Evolutionary conservation across 2,113 vertebrate species (phyloP), one percentile per base, ranked within the genome.

Genomic region (Heteronetta atricapilla): DNA sequence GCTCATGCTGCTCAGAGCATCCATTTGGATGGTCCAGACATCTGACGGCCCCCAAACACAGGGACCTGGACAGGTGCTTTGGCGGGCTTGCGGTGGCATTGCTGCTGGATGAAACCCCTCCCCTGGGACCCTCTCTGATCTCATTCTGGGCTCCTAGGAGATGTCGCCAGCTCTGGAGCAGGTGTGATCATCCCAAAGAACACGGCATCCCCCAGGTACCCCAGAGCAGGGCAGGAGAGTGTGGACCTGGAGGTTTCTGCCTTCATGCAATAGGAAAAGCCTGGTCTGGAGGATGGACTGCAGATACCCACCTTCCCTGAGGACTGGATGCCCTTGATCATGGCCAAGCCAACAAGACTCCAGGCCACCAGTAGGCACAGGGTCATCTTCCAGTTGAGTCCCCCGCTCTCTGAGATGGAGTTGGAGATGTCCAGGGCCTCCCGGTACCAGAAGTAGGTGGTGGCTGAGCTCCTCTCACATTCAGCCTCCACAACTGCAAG

Each of bases 361-460:
- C 99, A 99, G 73, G 99, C 99, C 66, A 95, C 97, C 23, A 99
- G 97, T 78, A 99, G 98, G 38, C 98, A 99, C 53, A 99, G 75
- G 5, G 98, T 99, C 99, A 99, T 99, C 98, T 97, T 99, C 99
- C 99, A 99, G 97, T 99, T 99, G 19, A 99, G 98, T 6, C 99
- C 99, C 1, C 99, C 99, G 0, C 99, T 99, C 96, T 99, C 98
- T 0, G 99, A 99, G 87, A 99, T 99, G 95, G 97, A 98, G 98
- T 98, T 98, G 96, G 99, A 99, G 96, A 99, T 99, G 97, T 99
- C 99, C 88, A 99, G 91, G 52, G 99, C 97, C 97, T 99, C 98
- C 9, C 99, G 98, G 96, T 99, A 99, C 99, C 99, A 99, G 98
- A 99, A 99, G 96, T 99, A 99, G 42, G 99, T 99, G 46, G 99